Evolutionary conservation across 2,797 vertebrate species (phyloP), one percentile per base, ranked within the genome.

Genomic region (Lacerta bilineata): DNA sequence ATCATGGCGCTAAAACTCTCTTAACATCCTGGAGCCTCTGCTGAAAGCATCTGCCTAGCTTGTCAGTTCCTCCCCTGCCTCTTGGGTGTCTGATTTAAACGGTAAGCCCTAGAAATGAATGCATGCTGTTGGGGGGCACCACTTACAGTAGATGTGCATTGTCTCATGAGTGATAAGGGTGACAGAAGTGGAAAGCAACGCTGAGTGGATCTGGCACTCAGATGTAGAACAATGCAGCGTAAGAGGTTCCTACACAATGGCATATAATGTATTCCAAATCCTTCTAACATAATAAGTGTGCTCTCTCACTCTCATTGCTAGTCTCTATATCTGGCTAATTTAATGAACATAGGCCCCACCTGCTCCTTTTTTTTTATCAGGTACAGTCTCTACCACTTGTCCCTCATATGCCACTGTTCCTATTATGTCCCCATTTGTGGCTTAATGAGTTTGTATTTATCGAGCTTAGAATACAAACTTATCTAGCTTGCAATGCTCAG

Each of bases 141-240:
- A 88, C 79, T 94, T 93, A 93, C 39, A 85, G 86, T 88, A 41
- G 82, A 91, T 74, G 87, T 92, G 84, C 86, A 94, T 92, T 72
- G 69, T 91, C 91, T 95, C 92, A 39, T 89, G 92, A 93, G 90
- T 90, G 94, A 91, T 87, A 94, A 86, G 88, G 90, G 89, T 88
- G 90, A 95, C 91, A 96, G 90, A 93, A 90, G 82, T 86, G 88
- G 87, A 94, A 88, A 93, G 89, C 91, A 93, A 92, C 93, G 86
- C 87, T 94, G 91, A 96, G 86, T 87, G 85, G 93, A 95, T 95
- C 93, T 96, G 94, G 95, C 94, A 95, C 76, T 95, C 94, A 61
- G 78, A 7, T 89, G 93, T 89, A 0, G 61, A 94, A 25, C 91
- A 93, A 75, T 82, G 43, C 87, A 88, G 75, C 75, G 8, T 80